Evolutionary conservation across 2,113 vertebrate species (phyloP).

Genomic region (Cyprinus carpio): DNA sequence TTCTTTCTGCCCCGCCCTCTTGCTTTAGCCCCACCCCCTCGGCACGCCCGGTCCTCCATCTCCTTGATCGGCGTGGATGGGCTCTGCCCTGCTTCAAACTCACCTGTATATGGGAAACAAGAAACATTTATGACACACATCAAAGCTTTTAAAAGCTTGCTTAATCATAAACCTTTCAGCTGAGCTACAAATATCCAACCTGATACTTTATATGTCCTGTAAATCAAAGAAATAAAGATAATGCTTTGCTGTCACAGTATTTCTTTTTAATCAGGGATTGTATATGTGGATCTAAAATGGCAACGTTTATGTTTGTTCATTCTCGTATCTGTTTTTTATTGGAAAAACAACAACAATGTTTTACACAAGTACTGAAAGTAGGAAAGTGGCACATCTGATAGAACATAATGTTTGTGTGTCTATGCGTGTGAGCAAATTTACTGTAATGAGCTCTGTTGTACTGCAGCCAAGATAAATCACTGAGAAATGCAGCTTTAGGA

Average conservation of each 20-base stretch:
- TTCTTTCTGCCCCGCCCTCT: constrained; percentile 96
- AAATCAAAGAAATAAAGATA: not conserved
- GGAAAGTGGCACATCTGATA: not conserved
- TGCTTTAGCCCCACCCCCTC: constrained; percentile 93
- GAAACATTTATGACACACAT: not conserved
- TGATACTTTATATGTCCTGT: not conserved
- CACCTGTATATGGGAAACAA: constrained; percentile 73
- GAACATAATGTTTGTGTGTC: not conserved
- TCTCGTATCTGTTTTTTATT: not conserved
- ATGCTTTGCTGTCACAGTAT: not conserved
- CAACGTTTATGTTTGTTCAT: not conserved
- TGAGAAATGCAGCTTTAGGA: constrained; percentile 5
- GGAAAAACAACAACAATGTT: not conserved
- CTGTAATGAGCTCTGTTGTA: constrained; percentile 51
- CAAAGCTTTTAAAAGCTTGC: not conserved
- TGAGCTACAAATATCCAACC: too few relatives aligned
- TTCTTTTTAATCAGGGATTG: not conserved
- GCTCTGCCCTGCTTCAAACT: constrained; percentile 95
- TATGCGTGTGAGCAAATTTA: constrained; percentile 15
- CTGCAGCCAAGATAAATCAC: constrained; percentile 63
- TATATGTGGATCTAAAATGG: not conserved
- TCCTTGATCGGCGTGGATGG: constrained; percentile 98
- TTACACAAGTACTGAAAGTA: not conserved
- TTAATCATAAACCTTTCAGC: not conserved
- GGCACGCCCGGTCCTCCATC: constrained; percentile 93